Evolutionary conservation across 2,113 vertebrate genomes (phyloP).

Genomic region (Sporophila hypoxantha): DNA sequence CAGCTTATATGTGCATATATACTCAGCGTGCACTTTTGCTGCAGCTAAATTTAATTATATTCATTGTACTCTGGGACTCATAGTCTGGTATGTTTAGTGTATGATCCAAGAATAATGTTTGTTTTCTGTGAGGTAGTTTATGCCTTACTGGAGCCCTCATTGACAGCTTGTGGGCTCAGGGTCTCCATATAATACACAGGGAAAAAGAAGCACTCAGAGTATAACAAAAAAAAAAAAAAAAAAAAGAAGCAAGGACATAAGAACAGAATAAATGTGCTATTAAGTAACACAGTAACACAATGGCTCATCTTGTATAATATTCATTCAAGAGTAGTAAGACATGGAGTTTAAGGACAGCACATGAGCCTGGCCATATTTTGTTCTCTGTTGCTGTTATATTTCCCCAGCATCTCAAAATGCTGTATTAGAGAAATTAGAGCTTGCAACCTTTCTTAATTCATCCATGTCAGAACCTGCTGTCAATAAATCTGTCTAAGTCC

Average conservation of each 20-base stretch:
- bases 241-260: background rate
- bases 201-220: background rate
- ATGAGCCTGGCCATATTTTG: background rate
- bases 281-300: background rate
- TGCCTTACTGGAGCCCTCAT: background rate
- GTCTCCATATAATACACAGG: background rate
- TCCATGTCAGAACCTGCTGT: background rate
- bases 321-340: background rate
- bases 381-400: background rate
- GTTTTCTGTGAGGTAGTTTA: background rate
- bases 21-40: background rate
- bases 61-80: background rate
- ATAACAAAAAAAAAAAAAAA: background rate
- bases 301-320: background rate
- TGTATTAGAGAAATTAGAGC: background rate
- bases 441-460: background rate
- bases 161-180: background rate
- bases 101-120: background rate
- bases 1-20: background rate
- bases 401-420: background rate
- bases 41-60: background rate
- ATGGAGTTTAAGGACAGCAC: background rate
- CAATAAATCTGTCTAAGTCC: background rate
- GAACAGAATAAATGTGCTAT: background rate
- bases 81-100: background rate